phyloP scores from a whole-genome alignment of 2,888 invertebrate genomes.

The Agelastica alni region DNA sequence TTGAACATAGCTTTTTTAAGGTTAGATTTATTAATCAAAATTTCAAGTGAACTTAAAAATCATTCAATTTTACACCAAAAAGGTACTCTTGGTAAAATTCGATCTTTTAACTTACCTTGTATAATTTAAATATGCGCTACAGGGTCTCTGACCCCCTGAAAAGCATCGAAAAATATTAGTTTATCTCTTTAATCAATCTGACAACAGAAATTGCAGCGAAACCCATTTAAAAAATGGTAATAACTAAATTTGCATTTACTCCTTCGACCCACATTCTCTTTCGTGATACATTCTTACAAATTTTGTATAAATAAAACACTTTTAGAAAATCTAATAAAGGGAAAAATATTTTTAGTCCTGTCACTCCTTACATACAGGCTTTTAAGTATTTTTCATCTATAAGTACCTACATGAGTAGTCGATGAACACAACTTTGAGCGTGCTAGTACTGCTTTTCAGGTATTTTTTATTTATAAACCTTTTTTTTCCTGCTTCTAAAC shows the following conservation, averaged over 20 bases:
- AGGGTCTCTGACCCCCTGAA: slow-evolving; percentile 12
- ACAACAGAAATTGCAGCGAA: slow-evolving; percentile 21
- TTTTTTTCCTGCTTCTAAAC: too few relatives aligned
- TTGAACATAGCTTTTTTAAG: too few relatives aligned
- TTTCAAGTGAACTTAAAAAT: too few relatives aligned
- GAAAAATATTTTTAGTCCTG: not conserved
- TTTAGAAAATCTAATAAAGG: not conserved
- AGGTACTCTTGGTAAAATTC: too few relatives aligned
- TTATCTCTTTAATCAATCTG: slow-evolving; percentile 24
- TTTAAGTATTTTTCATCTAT: too few relatives aligned
- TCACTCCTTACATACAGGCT: too few relatives aligned
- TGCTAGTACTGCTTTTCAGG: too few relatives aligned
- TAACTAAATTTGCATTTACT: slow-evolving; percentile 24
- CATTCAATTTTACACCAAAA: too few relatives aligned
- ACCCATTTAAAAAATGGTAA: slow-evolving; percentile 22
- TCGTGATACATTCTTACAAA: slow-evolving; percentile 7
- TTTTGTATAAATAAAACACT: slow-evolving; percentile 6
- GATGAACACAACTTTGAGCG: too few relatives aligned
- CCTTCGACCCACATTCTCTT: not conserved
- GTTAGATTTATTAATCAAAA: too few relatives aligned
- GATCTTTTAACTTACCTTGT: slow-evolving; percentile 2
- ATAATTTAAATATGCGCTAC: slow-evolving; percentile 11
- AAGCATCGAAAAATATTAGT: slow-evolving; percentile 19
- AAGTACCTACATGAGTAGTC: too few relatives aligned
- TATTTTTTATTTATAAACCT: too few relatives aligned